Conservation (phyloP, 2,888 invertebrate species). For the Agrochola litura region DNA sequence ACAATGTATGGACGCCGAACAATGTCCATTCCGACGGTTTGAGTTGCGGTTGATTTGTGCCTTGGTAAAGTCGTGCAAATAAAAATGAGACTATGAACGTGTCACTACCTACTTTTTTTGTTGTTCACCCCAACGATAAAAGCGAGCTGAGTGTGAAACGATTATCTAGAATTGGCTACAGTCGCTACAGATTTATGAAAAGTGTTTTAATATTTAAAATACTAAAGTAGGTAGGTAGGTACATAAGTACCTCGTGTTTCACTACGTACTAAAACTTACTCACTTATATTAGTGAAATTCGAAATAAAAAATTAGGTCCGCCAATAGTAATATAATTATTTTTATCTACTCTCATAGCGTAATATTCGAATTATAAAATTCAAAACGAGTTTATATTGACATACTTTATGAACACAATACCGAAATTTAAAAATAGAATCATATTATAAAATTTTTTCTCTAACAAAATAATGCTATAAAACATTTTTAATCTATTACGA, state of each 20-base stretch:
- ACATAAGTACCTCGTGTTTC: neutral
- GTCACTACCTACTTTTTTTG: conserved; percentile 55
- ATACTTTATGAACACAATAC: no score
- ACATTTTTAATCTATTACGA: no score
- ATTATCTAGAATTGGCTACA: conserved; percentile 32
- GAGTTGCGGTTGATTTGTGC: conserved; percentile 36
- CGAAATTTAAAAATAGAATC: no score
- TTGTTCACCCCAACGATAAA: conserved; percentile 46
- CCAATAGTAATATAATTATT: no score
- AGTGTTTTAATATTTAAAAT: neutral
- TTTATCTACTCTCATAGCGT: no score
- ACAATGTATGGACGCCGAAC: no score
- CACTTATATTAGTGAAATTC: neutral
- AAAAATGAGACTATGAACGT: conserved; percentile 18
- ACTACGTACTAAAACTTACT: neutral
- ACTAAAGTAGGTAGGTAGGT: neutral
- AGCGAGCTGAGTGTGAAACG: conserved; percentile 25
- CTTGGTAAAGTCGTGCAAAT: conserved; percentile 30
- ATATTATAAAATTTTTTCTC: no score
- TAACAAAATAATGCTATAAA: no score
- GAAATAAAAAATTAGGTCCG: neutral
- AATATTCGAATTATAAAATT: no score
- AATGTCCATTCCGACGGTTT: no score
- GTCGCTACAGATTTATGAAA: conserved; percentile 1
- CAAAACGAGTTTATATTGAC: no score